Conservation (phyloP, 2,113 vertebrate genomes). For the Saccopteryx leptura region DNA sequence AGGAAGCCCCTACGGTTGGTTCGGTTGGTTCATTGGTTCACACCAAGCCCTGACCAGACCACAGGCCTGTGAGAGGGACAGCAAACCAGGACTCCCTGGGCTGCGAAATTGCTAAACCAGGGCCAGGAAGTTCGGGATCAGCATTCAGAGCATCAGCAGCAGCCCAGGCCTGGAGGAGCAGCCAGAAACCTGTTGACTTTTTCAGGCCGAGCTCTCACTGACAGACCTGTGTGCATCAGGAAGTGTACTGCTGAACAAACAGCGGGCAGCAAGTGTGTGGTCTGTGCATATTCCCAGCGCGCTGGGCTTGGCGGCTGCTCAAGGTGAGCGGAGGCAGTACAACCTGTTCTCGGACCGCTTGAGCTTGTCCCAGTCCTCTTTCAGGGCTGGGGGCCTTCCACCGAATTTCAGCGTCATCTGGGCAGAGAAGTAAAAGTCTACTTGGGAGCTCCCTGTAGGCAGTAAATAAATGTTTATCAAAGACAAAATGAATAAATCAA, state of each 20-base stretch:
- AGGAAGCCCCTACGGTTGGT: not conserved
- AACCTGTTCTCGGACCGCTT: conserved; percentile 53
- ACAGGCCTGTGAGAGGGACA: not conserved
- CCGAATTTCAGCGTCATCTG: not conserved
- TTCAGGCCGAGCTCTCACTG: conserved; percentile 64
- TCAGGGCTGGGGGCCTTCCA: not conserved
- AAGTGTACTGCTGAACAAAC: conserved; percentile 73
- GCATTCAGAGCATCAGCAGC: not conserved
- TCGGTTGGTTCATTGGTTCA: too few species aligned
- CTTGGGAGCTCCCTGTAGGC: conserved; percentile 37
- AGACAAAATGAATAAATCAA: conserved; percentile 54
- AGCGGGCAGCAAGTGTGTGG: not conserved
- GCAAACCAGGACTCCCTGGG: not conserved
- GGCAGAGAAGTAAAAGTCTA: not conserved
- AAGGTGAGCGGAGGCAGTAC: conserved; percentile 77
- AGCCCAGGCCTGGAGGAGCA: conserved; percentile 38
- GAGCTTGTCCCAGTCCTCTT: conserved; percentile 16
- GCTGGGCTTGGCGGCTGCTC: conserved; percentile 44
- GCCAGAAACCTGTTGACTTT: conserved; percentile 71
- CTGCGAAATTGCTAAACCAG: not conserved
- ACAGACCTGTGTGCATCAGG: not conserved
- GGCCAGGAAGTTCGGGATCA: not conserved
- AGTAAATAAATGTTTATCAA: conserved; percentile 67
- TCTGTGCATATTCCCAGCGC: not conserved
- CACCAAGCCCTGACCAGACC: not conserved